Evolutionary conservation across 2,113 vertebrate genomes (phyloP).

Genomic region (Chamaetylas fuelleborni): DNA sequence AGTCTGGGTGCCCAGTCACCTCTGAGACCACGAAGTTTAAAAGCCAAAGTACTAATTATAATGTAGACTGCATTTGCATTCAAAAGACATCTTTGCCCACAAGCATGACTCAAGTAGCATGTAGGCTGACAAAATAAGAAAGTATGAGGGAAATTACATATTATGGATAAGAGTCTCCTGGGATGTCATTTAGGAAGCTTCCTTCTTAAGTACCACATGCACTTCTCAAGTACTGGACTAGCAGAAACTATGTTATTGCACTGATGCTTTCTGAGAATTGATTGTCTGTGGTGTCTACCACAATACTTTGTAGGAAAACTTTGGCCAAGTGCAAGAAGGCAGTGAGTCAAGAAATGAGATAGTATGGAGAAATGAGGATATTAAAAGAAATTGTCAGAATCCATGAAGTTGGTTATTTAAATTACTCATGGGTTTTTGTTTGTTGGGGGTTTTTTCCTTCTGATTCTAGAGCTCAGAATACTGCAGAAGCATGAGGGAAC

Average conservation of each 20-base stretch:
- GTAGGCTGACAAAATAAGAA: slow-evolving; percentile 47
- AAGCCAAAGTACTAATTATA: slow-evolving; percentile 35
- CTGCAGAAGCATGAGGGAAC: background rate
- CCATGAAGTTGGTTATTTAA: background rate
- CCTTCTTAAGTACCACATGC: background rate
- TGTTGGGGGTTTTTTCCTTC: background rate
- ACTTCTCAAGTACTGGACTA: background rate
- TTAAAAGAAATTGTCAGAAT: background rate
- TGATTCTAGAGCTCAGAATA: background rate
- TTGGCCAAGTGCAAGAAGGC: background rate
- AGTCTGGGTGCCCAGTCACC: slow-evolving; percentile 27
- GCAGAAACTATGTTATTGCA: background rate
- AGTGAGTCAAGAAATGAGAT: background rate
- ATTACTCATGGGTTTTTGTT: fast-evolving
- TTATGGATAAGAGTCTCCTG: slow-evolving; percentile 20
- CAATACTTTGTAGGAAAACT: background rate
- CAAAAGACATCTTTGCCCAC: slow-evolving; percentile 55
- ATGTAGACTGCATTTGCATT: slow-evolving; percentile 32
- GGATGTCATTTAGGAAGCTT: slow-evolving; percentile 31
- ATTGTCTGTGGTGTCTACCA: background rate
- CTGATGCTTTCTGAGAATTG: background rate
- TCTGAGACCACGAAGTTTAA: slow-evolving; percentile 12
- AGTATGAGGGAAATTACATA: slow-evolving; percentile 42
- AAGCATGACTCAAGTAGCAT: slow-evolving; percentile 47
- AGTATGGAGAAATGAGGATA: background rate